A percentile compares a stretch with the other conserved stretches of the same genome.
Evolutionary conservation across 1,140 invertebrate species (phyloP).

Genomic region (Zaprionus inermis): DNA sequence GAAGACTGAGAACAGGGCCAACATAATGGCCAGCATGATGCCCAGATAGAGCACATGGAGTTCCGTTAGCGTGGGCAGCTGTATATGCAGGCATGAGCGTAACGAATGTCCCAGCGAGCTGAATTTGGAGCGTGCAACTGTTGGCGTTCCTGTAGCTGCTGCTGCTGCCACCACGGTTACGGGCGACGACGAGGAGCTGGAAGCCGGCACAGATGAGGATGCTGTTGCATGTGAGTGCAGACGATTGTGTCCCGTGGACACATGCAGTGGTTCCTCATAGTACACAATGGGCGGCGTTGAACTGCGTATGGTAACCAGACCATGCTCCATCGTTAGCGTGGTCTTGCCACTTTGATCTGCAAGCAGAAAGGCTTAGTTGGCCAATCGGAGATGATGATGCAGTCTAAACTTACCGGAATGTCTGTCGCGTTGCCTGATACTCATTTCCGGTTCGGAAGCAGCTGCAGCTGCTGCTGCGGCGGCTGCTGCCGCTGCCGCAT

Average conservation of each 20-base stretch:
- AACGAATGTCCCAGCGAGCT: constrained; percentile 8
- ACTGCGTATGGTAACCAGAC: constrained; percentile 31
- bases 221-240: constrained; percentile 11
- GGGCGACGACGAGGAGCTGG: constrained; percentile 57
- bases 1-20: constrained; percentile 74
- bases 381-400: too few species aligned
- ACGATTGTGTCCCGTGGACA: constrained; percentile 5
- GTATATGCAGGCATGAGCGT: constrained; percentile 26
- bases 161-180: constrained; percentile 33
- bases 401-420: constrained; percentile 49
- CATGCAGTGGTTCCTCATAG: constrained; percentile 36
- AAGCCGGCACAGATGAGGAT: constrained; percentile 48
- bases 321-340: neutral
- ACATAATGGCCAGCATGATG: constrained; percentile 59
- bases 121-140: neutral
- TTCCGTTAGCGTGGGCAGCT: constrained; percentile 56
- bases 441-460: constrained; percentile 24
- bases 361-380: neutral
- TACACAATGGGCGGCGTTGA: constrained; percentile 50
- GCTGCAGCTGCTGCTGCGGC: constrained; percentile 23
- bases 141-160: neutral
- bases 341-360: constrained; percentile 26
- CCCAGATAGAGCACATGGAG: constrained; percentile 70
- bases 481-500: neutral
- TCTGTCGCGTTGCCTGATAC: constrained; percentile 46